A percentile compares a stretch with the other conserved stretches of the same genome.
These are phyloP conservation scores for Chauna torquata DNA, from an alignment of 2,113 vertebrate genomes.

Conservation along the genomic window DNA sequence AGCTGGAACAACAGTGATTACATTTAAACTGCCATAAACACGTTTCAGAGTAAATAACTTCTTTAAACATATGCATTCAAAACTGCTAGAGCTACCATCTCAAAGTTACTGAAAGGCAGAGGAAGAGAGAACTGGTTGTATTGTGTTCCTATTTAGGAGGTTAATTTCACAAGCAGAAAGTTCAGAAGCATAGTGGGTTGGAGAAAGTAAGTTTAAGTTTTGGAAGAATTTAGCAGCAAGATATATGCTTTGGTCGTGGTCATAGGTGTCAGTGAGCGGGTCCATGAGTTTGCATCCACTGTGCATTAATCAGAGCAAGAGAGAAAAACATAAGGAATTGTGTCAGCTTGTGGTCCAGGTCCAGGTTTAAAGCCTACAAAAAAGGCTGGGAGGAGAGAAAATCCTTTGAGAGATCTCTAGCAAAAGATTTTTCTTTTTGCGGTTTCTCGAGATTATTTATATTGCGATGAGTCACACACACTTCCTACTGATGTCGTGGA, in stretches of 20 bases:
- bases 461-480: neutral
- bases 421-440: neutral
- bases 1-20: neutral
- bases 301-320: neutral
- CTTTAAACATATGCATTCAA: neutral
- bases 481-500: neutral
- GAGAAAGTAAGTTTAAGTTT: neutral
- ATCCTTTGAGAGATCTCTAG: neutral
- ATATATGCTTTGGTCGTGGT: neutral
- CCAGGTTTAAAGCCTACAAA: neutral
- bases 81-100: neutral
- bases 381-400: neutral
- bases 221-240: neutral
- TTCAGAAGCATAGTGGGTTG: neutral
- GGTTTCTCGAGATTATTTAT: neutral
- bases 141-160: neutral
- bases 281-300: neutral
- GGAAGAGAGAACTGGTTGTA: neutral
- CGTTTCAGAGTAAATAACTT: neutral
- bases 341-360: neutral
- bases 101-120: neutral
- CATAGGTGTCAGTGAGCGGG: neutral
- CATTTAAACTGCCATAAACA: neutral
- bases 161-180: neutral
- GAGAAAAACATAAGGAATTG: neutral